Evolutionary conservation across 2,113 vertebrate species (phyloP).

Genomic region (Sisor rabdophorus): DNA sequence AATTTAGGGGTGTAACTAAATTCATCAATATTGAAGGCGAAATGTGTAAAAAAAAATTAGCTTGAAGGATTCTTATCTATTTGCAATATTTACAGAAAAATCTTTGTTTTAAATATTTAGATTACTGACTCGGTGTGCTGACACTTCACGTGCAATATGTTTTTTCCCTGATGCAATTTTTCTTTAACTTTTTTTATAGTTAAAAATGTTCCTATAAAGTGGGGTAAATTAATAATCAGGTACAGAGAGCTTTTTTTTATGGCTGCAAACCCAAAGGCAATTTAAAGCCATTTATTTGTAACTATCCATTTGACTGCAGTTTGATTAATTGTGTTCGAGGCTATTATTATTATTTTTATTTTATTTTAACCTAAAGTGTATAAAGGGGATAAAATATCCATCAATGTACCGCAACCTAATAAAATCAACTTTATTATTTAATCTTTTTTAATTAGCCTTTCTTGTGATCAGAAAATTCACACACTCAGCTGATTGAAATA

Average conservation of each 20-base stretch:
- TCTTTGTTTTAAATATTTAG: not conserved
- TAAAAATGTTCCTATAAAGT: not conserved
- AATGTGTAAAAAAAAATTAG: not conserved
- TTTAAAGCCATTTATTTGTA: not conserved
- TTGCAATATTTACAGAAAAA: not conserved
- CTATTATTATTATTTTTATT: not conserved
- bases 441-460: not conserved
- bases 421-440: constrained; percentile 65
- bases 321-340: not conserved
- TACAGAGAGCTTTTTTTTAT: not conserved
- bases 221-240: not conserved
- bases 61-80: not conserved
- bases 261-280: not conserved
- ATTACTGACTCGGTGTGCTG: constrained; percentile 55
- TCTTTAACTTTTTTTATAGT: not conserved
- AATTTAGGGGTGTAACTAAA: too few species aligned
- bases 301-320: not conserved
- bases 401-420: constrained; percentile 65
- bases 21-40: not conserved
- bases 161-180: constrained; percentile 40
- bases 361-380: constrained; percentile 49
- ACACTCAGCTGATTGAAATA: constrained; percentile 43
- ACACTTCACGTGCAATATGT: constrained; percentile 68
- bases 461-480: not conserved
- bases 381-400: constrained; percentile 39